Evolutionary conservation across 2,113 vertebrate genomes (phyloP), one percentile per base, ranked within the genome.

Genomic region (Zosterops hypoxanthus): DNA sequence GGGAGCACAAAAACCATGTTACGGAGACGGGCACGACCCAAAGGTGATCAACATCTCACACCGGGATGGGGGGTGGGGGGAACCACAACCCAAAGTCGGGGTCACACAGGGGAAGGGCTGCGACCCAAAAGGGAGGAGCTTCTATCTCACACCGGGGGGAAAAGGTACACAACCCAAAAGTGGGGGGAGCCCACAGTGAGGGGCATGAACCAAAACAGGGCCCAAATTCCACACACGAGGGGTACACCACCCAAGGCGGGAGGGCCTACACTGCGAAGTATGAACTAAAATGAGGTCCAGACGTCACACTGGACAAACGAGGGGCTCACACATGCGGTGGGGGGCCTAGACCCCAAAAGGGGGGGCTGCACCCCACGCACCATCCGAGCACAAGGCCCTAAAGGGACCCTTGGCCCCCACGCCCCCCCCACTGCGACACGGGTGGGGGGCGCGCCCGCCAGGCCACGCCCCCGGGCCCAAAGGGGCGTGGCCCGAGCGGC

Each of bases 21-120:
- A 50, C 0, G 16, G 25, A 12, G 28, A 47, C 13, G 0, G 5
- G 21, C 13, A 42, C 0, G 8, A n/a, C 29, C 2, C 4, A 24
- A 17, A 24, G 15, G 2, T 3, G 56, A 41, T 4, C 20, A 20
- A 14, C 47, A 44, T 4, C 21, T 52, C 85, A 61, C n/a, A 21
- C 3, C 0, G 6, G 19, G 28, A 55, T 17, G 28, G 10, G 25
- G 22, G 15, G 4, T 11, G 11, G 4, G 12, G 18, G 1, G 2
- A 5, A 21, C 3, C 41, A 66, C 7, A 36, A 31, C 16, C 8
- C 23, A 19, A 41, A 41, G 5, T 9, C 4, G 9, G 26, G 33
- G 11, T 17, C 52, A 39, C 22, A 13, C 1, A 4, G 11, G 6
- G 5, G 1, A 70, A 53, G 5, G 16, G 20, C 41, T 5, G 3